Evolutionary conservation across 2,113 vertebrate species (phyloP).

Genomic region (Corythaixoides concolor): DNA sequence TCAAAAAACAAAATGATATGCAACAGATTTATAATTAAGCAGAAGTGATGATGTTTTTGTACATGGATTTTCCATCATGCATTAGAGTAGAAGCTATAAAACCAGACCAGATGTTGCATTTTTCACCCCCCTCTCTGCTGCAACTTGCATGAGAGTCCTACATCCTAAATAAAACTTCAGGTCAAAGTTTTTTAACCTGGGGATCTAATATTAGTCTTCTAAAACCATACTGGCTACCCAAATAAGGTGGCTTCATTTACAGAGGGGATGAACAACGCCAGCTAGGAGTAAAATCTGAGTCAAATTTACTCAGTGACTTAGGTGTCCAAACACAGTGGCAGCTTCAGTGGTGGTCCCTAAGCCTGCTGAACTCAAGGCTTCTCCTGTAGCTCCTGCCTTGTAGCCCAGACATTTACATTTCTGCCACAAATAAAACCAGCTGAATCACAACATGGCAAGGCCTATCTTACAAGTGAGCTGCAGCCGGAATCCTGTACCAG

Average conservation of each 20-base stretch:
- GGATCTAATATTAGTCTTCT: neutral
- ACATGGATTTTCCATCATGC: constrained; percentile 25
- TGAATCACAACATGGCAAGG: neutral
- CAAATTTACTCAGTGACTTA: neutral
- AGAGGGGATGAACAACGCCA: neutral
- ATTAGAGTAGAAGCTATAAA: constrained; percentile 27
- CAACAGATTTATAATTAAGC: constrained; percentile 63
- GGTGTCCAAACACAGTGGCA: fast-evolving
- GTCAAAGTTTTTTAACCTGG: neutral
- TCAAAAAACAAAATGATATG: constrained; percentile 10
- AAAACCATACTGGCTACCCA: neutral
- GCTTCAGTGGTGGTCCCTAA: neutral
- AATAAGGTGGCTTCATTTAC: neutral
- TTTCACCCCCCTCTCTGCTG: neutral
- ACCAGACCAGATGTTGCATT: constrained; percentile 29
- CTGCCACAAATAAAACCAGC: neutral
- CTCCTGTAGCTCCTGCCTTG: neutral
- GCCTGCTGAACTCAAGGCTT: neutral
- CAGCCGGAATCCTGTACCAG: neutral
- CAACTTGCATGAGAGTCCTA: neutral
- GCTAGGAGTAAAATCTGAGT: neutral
- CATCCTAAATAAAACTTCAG: neutral
- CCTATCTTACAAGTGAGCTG: neutral
- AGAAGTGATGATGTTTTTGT: constrained; percentile 33
- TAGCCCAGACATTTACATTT: neutral